Evolutionary conservation across 2,113 vertebrate genomes (phyloP).

Genomic region (Macheiramphus alcinus): DNA sequence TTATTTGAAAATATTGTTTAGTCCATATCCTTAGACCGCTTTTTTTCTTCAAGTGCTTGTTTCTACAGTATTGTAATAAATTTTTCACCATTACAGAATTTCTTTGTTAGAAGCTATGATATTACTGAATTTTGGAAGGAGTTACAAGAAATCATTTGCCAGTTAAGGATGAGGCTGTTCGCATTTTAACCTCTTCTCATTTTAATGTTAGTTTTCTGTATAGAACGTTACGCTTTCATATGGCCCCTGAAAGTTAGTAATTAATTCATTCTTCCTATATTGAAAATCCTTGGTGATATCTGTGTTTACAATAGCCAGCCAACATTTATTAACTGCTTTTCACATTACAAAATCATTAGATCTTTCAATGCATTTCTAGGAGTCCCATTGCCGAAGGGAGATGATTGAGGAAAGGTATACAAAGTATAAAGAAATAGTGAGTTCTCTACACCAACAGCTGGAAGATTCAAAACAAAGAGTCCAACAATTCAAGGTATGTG

Average conservation of each 20-base stretch:
- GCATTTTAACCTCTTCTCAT: not conserved
- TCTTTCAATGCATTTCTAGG: conserved; percentile 70
- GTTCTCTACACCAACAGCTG: conserved; percentile 79
- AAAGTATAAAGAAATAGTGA: conserved; percentile 82
- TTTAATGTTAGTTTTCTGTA: not conserved
- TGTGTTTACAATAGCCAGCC: not conserved
- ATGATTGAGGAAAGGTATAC: conserved; percentile 76
- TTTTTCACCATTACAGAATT: not conserved
- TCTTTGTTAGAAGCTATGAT: not conserved
- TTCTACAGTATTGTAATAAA: not conserved
- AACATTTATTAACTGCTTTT: not conserved
- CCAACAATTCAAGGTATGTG: conserved; percentile 77
- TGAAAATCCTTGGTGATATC: not conserved
- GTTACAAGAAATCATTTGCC: not conserved
- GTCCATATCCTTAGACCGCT: not conserved
- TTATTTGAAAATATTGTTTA: not conserved
- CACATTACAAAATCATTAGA: not conserved
- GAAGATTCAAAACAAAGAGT: conserved; percentile 80
- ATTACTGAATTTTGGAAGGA: not conserved
- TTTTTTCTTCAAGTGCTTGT: not conserved
- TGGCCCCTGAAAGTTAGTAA: not conserved
- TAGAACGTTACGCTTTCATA: not conserved
- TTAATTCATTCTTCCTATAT: not conserved
- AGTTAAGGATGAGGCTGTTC: not conserved
- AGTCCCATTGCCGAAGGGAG: conserved; percentile 74